phyloP scores from a whole-genome alignment of 2,113 vertebrate species.

The Tichodroma muraria region DNA sequence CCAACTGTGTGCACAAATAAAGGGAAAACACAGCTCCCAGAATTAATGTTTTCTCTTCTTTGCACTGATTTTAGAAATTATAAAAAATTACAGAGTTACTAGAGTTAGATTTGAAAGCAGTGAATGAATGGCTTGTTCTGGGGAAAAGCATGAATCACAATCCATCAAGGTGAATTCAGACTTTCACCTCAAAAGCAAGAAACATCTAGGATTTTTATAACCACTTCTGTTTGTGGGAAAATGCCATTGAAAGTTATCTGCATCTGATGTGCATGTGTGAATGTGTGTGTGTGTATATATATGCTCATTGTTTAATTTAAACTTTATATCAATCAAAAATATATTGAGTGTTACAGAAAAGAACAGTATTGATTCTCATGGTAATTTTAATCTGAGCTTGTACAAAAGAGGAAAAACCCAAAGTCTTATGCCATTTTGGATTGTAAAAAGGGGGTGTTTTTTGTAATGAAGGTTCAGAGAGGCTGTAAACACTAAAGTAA shows the following conservation, averaged over 20 bases:
- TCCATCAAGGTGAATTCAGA: not conserved
- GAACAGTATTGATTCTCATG: not conserved
- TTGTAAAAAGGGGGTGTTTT: not conserved
- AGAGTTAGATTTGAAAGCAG: not conserved
- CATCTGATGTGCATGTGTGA: not conserved
- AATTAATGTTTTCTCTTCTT: not conserved
- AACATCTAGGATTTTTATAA: not conserved
- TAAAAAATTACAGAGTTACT: not conserved
- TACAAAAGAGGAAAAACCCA: not conserved
- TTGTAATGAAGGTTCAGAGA: not conserved
- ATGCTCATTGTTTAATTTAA: not conserved
- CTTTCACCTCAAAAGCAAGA: not conserved
- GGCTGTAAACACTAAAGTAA: not conserved
- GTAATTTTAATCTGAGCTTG: not conserved
- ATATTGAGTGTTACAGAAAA: not conserved
- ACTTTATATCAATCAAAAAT: not conserved
- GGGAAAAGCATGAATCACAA: not conserved
- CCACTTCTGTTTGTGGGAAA: not conserved
- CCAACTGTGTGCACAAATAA: not conserved
- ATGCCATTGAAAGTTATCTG: not conserved
- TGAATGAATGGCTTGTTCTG: not conserved
- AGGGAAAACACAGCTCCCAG: not conserved
- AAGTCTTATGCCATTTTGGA: not conserved
- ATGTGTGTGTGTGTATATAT: not conserved
- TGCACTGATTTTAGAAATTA: not conserved